These are phyloP conservation scores for Protobothrops mucrosquamatus DNA, from an alignment of 2,113 vertebrate species.

Conservation along the genomic window DNA sequence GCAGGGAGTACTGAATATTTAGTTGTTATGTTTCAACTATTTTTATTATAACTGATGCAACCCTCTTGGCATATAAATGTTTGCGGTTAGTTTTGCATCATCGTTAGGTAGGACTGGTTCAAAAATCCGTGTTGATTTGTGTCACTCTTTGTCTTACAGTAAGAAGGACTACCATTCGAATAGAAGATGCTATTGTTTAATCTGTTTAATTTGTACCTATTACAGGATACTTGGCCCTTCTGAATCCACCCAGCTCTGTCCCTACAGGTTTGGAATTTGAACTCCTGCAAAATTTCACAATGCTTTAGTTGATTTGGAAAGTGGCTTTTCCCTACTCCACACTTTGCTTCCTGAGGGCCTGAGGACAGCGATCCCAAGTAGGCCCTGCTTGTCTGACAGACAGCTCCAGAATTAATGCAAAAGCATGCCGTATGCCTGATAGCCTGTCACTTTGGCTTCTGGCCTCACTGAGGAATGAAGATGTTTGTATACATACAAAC, in stretches of 20 bases:
- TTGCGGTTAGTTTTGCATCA: neutral
- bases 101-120: neutral
- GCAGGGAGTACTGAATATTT: neutral
- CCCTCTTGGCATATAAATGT: neutral
- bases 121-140: neutral
- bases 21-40: neutral
- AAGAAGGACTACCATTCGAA: neutral
- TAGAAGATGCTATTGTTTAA: neutral
- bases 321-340: neutral
- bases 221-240: slow-evolving; percentile 9
- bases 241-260: slow-evolving; percentile 3
- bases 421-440: slow-evolving; percentile 1
- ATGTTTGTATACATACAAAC: neutral
- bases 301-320: neutral
- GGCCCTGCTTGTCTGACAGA: neutral
- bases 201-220: neutral
- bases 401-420: neutral
- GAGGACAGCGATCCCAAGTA: neutral
- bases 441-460: neutral
- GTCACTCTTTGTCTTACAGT: neutral
- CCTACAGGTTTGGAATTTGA: slow-evolving; percentile 21
- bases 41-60: neutral
- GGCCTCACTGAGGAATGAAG: neutral
- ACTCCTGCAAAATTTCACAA: neutral
- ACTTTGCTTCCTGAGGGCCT: neutral